phyloP scores from a whole-genome alignment of 2,113 vertebrate genomes.

The Alaudala cheleensis region DNA sequence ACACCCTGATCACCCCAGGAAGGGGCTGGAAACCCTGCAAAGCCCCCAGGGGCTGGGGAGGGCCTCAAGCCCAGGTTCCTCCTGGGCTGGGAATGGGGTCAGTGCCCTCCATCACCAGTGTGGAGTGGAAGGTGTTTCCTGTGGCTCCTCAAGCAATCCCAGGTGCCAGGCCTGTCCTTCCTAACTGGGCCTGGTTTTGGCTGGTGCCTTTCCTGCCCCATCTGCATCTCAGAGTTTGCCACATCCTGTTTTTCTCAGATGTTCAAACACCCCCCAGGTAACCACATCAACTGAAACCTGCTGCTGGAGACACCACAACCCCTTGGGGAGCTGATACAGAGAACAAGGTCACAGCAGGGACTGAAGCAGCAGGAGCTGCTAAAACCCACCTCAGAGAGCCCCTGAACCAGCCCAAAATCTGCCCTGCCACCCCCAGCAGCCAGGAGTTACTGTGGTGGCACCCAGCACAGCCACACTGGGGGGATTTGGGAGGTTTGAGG shows the following conservation, averaged over 20 bases:
- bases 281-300: fast-evolving
- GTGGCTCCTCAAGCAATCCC: not conserved
- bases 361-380: not conserved
- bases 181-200: fast-evolving
- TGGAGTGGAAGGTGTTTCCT: fast-evolving
- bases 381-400: not conserved
- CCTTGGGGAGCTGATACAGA: fast-evolving
- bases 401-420: not conserved
- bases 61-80: fast-evolving
- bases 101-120: not conserved
- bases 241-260: not conserved
- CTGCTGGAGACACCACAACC: not conserved
- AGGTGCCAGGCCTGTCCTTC: not conserved
- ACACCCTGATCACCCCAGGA: fast-evolving
- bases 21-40: not conserved
- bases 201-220: fast-evolving
- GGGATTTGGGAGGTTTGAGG: not conserved
- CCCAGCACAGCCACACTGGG: not conserved
- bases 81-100: fast-evolving
- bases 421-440: not conserved
- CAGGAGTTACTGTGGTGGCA: fast-evolving
- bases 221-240: not conserved
- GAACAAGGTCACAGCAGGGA: not conserved
- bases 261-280: not conserved
- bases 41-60: not conserved